A percentile compares a stretch with the other conserved stretches of the same genome.
Conservation (phyloP, 2,888 invertebrate genomes). For the Bimastos eiseni region DNA sequence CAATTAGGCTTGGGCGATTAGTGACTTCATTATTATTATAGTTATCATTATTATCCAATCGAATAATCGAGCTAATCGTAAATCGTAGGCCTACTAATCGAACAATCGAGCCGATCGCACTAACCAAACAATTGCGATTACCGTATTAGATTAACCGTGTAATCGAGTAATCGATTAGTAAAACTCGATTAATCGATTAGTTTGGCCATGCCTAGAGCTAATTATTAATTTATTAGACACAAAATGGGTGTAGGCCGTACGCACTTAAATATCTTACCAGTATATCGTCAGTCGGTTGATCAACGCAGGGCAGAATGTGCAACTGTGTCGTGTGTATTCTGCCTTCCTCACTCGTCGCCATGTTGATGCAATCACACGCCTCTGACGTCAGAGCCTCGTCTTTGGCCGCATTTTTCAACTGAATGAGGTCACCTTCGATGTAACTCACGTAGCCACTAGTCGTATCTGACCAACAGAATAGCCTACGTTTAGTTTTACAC, state of each 20-base stretch:
- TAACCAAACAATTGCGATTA: too few relatives aligned
- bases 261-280: background rate
- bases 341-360: constrained; percentile 14
- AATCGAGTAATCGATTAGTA: too few relatives aligned
- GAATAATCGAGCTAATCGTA: too few relatives aligned
- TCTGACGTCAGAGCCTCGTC: constrained; percentile 14
- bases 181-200: too few relatives aligned
- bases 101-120: too few relatives aligned
- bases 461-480: background rate
- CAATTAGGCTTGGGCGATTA: too few relatives aligned
- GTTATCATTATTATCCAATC: too few relatives aligned
- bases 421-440: background rate
- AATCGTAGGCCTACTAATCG: too few relatives aligned
- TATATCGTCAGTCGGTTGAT: background rate
- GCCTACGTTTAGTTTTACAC: background rate
- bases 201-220: too few relatives aligned
- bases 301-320: constrained; percentile 13
- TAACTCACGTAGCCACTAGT: background rate
- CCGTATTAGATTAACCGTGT: too few relatives aligned
- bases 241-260: background rate
- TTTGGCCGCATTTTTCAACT: background rate
- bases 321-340: background rate
- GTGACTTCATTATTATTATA: too few relatives aligned
- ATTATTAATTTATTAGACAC: too few relatives aligned
- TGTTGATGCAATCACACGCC: background rate